Percentiles rank a stretch among this genome's conserved stretches.
These are phyloP conservation scores for Cheilosia impressa DNA, from an alignment of 2,888 invertebrate species.

Conservation along the genomic window DNA sequence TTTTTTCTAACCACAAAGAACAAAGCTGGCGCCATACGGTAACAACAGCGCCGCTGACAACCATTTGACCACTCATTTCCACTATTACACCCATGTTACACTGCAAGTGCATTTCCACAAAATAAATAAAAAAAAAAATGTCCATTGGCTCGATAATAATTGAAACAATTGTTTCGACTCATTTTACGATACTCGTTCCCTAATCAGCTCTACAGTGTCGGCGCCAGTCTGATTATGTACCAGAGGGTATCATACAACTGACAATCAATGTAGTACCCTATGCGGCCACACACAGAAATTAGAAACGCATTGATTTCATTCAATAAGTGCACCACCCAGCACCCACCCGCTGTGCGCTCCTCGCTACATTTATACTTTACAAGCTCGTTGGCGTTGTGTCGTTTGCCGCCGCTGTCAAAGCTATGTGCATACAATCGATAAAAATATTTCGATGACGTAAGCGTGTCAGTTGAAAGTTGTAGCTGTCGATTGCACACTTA, in stretches of 20 bases:
- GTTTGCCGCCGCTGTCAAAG: background rate
- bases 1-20: constrained; percentile 57
- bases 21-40: constrained; percentile 63
- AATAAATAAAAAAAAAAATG: background rate
- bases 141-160: constrained; percentile 56
- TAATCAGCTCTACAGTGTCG: constrained; percentile 65
- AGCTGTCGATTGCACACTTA: constrained; percentile 47
- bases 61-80: constrained; percentile 45
- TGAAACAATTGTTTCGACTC: constrained; percentile 72
- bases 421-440: constrained; percentile 52
- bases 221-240: constrained; percentile 63
- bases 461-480: constrained; percentile 18
- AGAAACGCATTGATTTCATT: constrained; percentile 72
- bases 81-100: constrained; percentile 28
- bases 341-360: constrained; percentile 1
- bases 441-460: constrained; percentile 58
- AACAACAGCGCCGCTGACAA: constrained; percentile 19
- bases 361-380: background rate
- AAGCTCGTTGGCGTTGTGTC: background rate
- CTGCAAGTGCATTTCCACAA: constrained; percentile 44
- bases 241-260: constrained; percentile 43
- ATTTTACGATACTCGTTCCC: constrained; percentile 53
- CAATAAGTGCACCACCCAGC: constrained; percentile 50
- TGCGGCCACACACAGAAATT: constrained; percentile 52
- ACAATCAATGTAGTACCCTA: constrained; percentile 42